Percentiles rank a stretch among this genome's conserved stretches.
These are phyloP conservation scores for Platypus cylindrus DNA, from an alignment of 2,888 invertebrate species.

Conservation along the genomic window DNA sequence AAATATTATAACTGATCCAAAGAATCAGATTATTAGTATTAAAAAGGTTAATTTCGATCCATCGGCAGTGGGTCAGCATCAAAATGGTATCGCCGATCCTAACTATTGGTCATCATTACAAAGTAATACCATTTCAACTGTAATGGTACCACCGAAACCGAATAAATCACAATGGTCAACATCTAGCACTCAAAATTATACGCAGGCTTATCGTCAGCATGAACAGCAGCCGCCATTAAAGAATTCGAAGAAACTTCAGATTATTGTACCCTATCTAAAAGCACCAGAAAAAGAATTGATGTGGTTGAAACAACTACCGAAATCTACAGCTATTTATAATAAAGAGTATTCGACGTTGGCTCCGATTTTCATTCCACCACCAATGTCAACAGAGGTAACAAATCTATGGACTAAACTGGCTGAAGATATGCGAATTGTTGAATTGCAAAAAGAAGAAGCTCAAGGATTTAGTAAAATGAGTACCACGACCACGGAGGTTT, in stretches of 20 bases:
- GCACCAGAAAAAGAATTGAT: conserved; percentile 23
- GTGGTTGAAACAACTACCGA: conserved; percentile 12
- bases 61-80: conserved; percentile 3
- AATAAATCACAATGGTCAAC: too few relatives aligned
- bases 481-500: conserved; percentile 26
- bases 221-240: conserved; percentile 28
- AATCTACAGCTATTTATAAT: conserved; percentile 9
- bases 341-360: conserved; percentile 26
- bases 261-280: conserved; percentile 69
- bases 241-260: conserved; percentile 56
- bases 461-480: conserved; percentile 22
- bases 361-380: conserved; percentile 28
- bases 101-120: conserved; percentile 24
- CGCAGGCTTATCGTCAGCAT: neutral
- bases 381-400: conserved; percentile 22
- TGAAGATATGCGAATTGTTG: conserved; percentile 41
- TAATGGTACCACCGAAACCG: neutral
- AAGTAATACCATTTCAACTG: conserved; percentile 22
- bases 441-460: conserved; percentile 36
- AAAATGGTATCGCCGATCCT: conserved; percentile 9
- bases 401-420: conserved; percentile 30
- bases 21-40: conserved; percentile 12
- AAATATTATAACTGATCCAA: conserved; percentile 14
- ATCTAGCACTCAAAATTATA: conserved; percentile 4
- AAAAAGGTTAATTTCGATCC: conserved; percentile 10